phyloP scores from a whole-genome alignment of 2,113 vertebrate species.

The Hipposideros armiger region DNA sequence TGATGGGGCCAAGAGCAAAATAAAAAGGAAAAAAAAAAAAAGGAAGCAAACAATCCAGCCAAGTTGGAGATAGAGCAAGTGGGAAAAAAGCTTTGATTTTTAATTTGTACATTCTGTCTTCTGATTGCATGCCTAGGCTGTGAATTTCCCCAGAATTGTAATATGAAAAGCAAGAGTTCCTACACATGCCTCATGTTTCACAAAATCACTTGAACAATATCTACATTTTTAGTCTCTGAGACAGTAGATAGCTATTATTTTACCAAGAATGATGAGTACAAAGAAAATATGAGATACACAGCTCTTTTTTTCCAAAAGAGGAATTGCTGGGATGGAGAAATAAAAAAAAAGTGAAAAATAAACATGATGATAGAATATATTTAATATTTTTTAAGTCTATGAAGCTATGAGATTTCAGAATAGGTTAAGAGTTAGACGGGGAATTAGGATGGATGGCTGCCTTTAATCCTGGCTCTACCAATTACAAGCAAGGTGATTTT shows the following conservation, averaged over 20 bases:
- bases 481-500: neutral
- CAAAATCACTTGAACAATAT: neutral
- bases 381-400: neutral
- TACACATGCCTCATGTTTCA: neutral
- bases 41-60: neutral
- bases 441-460: neutral
- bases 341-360: neutral
- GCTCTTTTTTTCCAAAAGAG: neutral
- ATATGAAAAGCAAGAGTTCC: neutral
- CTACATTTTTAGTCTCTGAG: neutral
- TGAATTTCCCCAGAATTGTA: neutral
- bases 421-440: neutral
- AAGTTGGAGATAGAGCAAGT: neutral
- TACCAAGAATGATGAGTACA: neutral
- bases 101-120: neutral
- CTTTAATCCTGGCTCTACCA: neutral
- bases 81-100: neutral
- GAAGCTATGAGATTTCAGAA: neutral
- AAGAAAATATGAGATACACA: neutral
- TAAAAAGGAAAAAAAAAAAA: fast-evolving
- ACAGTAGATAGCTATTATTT: neutral
- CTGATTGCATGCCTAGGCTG: neutral
- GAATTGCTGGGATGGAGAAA: neutral
- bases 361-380: neutral
- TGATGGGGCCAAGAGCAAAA: neutral